Evolutionary conservation across 2,797 vertebrate genomes (phyloP).

Genomic region (Gallirallus australis): DNA sequence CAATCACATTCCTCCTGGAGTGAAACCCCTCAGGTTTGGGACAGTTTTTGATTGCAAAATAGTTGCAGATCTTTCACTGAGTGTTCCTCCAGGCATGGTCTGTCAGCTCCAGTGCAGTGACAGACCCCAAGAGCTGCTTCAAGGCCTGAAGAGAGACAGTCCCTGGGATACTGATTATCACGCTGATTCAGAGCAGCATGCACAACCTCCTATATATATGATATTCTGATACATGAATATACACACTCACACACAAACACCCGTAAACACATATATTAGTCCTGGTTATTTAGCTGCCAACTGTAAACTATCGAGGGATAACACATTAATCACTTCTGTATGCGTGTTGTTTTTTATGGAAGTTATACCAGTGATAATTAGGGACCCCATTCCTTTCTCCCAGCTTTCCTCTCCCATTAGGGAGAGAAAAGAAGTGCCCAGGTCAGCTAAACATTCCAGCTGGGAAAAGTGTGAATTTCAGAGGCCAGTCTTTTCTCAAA

Average conservation of each 20-base stretch:
- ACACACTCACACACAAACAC: no score
- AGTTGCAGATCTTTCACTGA: neutral
- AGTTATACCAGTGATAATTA: neutral
- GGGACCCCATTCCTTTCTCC: neutral
- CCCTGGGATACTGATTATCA: neutral
- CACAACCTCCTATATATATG: neutral
- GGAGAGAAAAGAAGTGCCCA: neutral
- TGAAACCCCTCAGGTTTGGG: neutral
- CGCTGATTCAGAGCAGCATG: neutral
- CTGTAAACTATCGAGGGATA: slow-evolving; percentile 5
- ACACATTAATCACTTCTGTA: neutral
- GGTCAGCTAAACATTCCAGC: neutral
- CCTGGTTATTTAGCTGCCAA: slow-evolving; percentile 13
- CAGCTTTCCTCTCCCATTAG: slow-evolving; percentile 6
- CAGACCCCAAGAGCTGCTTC: neutral
- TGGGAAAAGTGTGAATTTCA: neutral
- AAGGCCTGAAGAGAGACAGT: neutral
- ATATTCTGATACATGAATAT: neutral
- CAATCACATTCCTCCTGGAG: accelerated
- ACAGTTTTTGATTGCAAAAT: neutral
- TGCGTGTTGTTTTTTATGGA: neutral
- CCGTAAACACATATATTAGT: neutral
- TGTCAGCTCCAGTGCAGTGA: neutral
- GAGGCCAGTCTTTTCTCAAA: neutral
- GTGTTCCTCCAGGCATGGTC: neutral